These are phyloP conservation scores for Terrapene triunguis DNA, from an alignment of 2,113 vertebrate genomes.

Conservation along the genomic window DNA sequence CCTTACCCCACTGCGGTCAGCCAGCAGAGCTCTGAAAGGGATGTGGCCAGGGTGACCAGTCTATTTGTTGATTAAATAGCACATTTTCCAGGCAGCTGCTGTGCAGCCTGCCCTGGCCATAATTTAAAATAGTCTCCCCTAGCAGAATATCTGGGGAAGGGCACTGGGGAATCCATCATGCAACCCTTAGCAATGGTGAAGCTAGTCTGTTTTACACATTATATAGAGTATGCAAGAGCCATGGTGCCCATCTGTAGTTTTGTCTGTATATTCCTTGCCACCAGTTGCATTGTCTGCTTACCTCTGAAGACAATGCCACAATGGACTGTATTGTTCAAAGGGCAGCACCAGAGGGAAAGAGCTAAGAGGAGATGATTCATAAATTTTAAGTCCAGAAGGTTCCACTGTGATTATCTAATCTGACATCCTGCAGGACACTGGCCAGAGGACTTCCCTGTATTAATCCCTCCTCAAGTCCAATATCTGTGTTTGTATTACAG, in stretches of 20 bases:
- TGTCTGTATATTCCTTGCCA: not conserved
- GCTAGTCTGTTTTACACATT: fast-evolving
- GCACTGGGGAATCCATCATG: not conserved
- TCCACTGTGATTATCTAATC: not conserved
- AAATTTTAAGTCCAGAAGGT: not conserved
- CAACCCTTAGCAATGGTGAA: not conserved
- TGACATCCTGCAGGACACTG: not conserved
- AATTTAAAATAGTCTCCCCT: not conserved
- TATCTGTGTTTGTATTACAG: not conserved
- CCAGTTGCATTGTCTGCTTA: not conserved
- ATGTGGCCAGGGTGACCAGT: not conserved
- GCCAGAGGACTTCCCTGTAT: not conserved
- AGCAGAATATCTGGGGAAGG: not conserved
- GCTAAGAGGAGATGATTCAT: not conserved
- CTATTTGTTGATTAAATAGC: not conserved
- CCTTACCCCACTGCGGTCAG: not conserved
- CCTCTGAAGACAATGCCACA: not conserved
- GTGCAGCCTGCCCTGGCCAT: not conserved
- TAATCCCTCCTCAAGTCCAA: not conserved
- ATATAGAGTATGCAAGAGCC: not conserved
- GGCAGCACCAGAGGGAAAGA: not conserved
- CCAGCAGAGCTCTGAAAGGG: not conserved
- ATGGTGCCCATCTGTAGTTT: not conserved
- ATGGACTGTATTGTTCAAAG: not conserved
- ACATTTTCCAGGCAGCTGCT: not conserved